Percentiles rank a stretch among this genome's conserved stretches.
Conservation (phyloP, 2,888 invertebrate genomes). For the Gari tellinella region DNA sequence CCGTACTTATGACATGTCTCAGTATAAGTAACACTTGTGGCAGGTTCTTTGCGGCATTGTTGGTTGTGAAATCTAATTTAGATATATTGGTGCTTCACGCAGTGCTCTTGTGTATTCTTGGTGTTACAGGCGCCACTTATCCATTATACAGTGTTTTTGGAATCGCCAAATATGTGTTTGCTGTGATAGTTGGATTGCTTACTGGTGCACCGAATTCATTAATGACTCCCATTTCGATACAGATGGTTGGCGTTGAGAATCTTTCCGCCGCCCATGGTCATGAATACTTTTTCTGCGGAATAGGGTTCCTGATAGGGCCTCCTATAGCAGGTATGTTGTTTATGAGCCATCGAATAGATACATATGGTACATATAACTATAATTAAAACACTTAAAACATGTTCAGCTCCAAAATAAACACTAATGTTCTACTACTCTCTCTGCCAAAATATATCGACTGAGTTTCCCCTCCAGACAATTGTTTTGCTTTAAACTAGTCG, state of each 20-base stretch:
- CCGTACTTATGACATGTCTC: conserved; percentile 43
- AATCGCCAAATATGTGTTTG: conserved; percentile 30
- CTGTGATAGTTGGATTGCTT: conserved; percentile 40
- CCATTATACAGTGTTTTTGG: conserved; percentile 29
- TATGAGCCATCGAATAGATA: too few species aligned
- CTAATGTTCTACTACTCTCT: too few species aligned
- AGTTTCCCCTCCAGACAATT: too few species aligned
- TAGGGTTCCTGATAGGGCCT: conserved; percentile 52
- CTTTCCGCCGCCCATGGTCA: conserved; percentile 55
- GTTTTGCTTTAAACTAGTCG: too few species aligned
- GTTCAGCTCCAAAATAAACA: too few species aligned
- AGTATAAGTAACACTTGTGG: conserved; percentile 46
- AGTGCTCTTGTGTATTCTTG: conserved; percentile 29
- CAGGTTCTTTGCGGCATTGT: conserved; percentile 31
- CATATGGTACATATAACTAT: too few species aligned
- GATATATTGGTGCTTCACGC: conserved; percentile 36
- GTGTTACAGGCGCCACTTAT: conserved; percentile 35
- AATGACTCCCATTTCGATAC: conserved; percentile 52
- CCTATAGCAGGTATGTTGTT: conserved; percentile 52
- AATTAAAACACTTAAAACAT: too few species aligned
- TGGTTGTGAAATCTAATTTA: conserved; percentile 15
- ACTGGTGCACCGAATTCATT: conserved; percentile 56
- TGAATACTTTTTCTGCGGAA: conserved; percentile 49
- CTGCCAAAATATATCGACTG: too few species aligned
- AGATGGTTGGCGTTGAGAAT: conserved; percentile 43